Conservation (phyloP, 2,888 invertebrate genomes). For the Andrena marginata region DNA sequence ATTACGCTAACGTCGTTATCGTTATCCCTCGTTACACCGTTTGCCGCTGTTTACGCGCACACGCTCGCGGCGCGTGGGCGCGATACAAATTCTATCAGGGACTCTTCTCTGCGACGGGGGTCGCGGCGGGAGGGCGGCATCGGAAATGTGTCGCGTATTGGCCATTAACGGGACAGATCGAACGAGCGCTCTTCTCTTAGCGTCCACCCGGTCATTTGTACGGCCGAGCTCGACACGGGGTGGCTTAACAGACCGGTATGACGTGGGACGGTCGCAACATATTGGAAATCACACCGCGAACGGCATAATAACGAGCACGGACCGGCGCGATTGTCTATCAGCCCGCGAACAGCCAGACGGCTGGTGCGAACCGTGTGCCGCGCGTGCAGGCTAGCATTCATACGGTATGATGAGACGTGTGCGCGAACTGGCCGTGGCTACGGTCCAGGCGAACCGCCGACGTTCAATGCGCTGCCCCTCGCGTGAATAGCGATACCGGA, state of each 20-base stretch:
- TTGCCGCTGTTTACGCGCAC: conserved; percentile 33
- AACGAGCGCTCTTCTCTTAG: conserved; percentile 56
- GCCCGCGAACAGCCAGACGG: conserved; percentile 54
- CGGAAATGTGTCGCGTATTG: conserved; percentile 71
- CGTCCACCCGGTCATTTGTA: conserved; percentile 61
- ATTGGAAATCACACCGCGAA: conserved; percentile 65
- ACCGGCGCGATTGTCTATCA: conserved; percentile 76
- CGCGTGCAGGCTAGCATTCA: neutral
- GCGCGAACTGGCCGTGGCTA: conserved; percentile 22
- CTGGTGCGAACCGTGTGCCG: neutral
- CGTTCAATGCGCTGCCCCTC: conserved; percentile 56
- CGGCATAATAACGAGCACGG: conserved; percentile 75
- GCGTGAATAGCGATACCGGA: conserved; percentile 63
- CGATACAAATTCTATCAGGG: conserved; percentile 32
- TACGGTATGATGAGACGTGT: conserved; percentile 23
- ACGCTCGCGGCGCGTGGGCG: neutral
- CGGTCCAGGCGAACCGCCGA: conserved; percentile 39
- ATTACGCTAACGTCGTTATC: conserved; percentile 52
- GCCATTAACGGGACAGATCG: conserved; percentile 65
- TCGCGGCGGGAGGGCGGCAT: conserved; percentile 42
- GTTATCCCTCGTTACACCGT: conserved; percentile 17
- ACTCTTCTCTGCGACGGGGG: conserved; percentile 9
- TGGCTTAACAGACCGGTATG: conserved; percentile 36
- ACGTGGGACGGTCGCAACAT: conserved; percentile 40
- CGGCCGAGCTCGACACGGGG: conserved; percentile 32